These are phyloP conservation scores for Xiphophorus maculatus DNA, from an alignment of 2,113 vertebrate species.

Conservation along the genomic window DNA sequence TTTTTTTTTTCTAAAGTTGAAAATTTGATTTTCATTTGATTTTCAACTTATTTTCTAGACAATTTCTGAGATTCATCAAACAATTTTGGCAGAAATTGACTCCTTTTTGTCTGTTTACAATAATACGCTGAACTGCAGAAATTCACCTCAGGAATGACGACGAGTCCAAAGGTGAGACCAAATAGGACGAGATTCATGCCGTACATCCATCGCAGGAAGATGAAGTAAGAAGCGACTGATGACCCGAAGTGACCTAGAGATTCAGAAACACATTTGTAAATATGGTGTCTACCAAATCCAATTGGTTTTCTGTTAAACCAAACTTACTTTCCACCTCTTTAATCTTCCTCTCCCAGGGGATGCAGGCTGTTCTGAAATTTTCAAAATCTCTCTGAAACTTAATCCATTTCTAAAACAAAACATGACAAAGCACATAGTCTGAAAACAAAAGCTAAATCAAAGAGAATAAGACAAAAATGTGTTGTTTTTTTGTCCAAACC, in stretches of 20 bases:
- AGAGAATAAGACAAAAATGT: background rate
- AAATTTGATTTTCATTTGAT: too few species aligned
- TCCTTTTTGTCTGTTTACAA: background rate
- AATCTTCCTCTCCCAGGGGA: constrained; percentile 99
- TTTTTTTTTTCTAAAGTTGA: too few species aligned
- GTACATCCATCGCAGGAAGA: constrained; percentile 99
- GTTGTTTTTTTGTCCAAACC: constrained; percentile 72
- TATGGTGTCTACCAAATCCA: background rate
- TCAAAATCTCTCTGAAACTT: constrained; percentile 98
- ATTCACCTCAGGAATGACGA: constrained; percentile 96
- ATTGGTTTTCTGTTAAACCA: background rate
- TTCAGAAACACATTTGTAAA: background rate
- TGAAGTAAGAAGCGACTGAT: constrained; percentile 97
- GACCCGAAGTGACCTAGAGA: constrained; percentile 95
- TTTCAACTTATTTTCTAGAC: too few species aligned
- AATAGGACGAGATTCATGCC: constrained; percentile 97
- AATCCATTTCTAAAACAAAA: constrained; percentile 91
- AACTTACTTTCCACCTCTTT: constrained; percentile 98
- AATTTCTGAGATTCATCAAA: too few species aligned
- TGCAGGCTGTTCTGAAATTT: constrained; percentile 96
- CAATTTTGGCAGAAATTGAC: too few species aligned
- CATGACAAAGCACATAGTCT: background rate
- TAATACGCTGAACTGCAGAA: too few species aligned
- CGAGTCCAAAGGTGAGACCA: constrained; percentile 94
- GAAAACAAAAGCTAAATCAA: background rate